Conservation (phyloP, 2,113 vertebrate species). For the Oryctolagus cuniculus region mOryCun1.1 NC_091434.1:172968501-172969000, state of each 20-base stretch:
- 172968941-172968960: not conserved
- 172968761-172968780: constrained; percentile 78
- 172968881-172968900: constrained; percentile 16
- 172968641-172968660: constrained; percentile 80
- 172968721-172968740: constrained; percentile 63
- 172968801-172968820: constrained; percentile 63
- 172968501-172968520: no score
- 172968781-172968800: constrained; percentile 63
- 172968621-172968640: constrained; percentile 80
- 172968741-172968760: constrained; percentile 76
- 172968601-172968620: constrained; percentile 76
- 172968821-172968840: constrained; percentile 17
- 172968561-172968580: no score
- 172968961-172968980: not conserved
- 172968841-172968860: constrained; percentile 40
- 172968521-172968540: no score
- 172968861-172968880: constrained; percentile 26
- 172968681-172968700: constrained; percentile 79
- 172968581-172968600: no score
- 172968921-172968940: constrained; percentile 54
- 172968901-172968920: not conserved
- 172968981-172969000: not conserved
- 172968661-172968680: constrained; percentile 78
- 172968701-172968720: constrained; percentile 74
- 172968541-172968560: no score